Conservation (phyloP, 53 echinoderm and acorn worm genomes). For the Paelopatides confundens region DNA sequence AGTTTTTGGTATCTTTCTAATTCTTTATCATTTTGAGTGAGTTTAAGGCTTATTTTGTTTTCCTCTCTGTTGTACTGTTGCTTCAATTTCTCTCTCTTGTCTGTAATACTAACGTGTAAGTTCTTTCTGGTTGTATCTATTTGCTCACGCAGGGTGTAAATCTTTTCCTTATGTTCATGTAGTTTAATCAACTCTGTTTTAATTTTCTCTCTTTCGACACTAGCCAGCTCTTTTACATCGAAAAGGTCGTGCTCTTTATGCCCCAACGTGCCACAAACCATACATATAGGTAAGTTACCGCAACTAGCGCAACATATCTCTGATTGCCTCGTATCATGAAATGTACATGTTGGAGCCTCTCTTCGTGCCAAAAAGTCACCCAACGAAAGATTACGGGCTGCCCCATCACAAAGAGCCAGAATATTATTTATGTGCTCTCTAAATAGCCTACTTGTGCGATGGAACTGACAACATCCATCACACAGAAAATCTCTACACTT, state of each 20-base stretch:
- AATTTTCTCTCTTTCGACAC: not conserved
- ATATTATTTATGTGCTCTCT: not conserved
- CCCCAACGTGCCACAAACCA: not conserved
- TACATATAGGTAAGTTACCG: not conserved
- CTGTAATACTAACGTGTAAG: no score
- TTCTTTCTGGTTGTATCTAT: no score
- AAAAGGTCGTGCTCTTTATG: not conserved
- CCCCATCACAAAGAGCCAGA: not conserved
- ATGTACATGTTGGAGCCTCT: not conserved
- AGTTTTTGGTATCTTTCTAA: not conserved
- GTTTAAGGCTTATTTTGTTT: not conserved
- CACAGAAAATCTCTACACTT: constrained; percentile 10
- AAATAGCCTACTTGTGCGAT: not conserved
- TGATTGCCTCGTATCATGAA: not conserved
- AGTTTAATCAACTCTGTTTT: not conserved
- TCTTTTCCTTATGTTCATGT: no score
- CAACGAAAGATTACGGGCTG: not conserved
- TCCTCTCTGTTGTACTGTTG: not conserved
- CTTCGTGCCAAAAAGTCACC: not conserved
- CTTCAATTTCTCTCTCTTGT: not conserved
- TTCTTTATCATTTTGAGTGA: not conserved
- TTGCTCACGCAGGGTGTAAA: no score
- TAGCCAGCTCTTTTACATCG: not conserved
- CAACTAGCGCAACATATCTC: not conserved
- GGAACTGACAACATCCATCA: not conserved